Evolutionary conservation across 2,797 vertebrate species (phyloP).

Genomic region (Falco berigora): DNA sequence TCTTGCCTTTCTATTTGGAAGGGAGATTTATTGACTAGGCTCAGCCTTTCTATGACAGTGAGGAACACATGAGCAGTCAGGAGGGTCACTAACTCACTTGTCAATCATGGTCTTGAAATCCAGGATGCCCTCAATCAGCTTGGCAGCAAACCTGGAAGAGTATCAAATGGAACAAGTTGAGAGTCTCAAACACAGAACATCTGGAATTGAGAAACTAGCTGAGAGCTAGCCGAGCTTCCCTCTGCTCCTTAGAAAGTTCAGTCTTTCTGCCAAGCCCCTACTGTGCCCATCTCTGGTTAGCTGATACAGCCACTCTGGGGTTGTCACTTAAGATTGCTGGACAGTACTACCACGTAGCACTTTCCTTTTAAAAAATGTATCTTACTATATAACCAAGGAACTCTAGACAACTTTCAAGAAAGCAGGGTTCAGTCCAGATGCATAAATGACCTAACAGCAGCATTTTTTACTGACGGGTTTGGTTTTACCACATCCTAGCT

Average conservation of each 20-base stretch:
- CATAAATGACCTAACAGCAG: background rate
- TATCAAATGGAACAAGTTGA: background rate
- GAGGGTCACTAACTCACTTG: constrained; percentile 77
- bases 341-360: background rate
- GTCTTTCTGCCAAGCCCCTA: background rate
- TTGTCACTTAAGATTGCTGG: background rate
- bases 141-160: constrained; percentile 88
- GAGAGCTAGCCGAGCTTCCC: background rate
- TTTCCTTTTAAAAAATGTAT: background rate
- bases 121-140: constrained; percentile 90
- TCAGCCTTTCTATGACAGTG: background rate
- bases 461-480: background rate
- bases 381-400: background rate
- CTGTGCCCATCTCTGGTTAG: background rate
- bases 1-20: background rate
- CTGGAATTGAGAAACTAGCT: background rate
- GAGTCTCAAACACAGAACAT: background rate
- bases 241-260: background rate
- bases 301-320: background rate
- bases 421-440: background rate
- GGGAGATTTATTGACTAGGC: background rate
- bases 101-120: constrained; percentile 96
- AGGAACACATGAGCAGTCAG: background rate
- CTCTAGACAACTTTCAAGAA: background rate
- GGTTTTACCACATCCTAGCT: background rate